Base-by-base conservation (phyloP, 23 tunicate species). In the Ascidia mentula region DNA sequence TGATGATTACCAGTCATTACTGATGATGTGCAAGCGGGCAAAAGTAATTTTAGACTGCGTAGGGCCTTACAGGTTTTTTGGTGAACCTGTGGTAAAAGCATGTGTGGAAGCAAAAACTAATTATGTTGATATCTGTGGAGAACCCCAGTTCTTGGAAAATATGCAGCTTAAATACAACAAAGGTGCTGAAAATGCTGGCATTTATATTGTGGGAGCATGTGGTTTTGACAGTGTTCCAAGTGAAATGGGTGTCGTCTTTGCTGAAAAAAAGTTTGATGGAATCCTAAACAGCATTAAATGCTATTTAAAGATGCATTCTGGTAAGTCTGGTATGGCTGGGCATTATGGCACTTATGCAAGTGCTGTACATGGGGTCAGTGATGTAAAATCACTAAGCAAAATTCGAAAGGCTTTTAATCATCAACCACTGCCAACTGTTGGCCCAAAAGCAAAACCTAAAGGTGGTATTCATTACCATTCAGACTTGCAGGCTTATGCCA, bases 211-310 rank as follows among this genome's bases (percentile, higher is more conserved):
- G 59, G 84, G 87, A 6, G 99, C 96, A 6, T 95, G 99, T 87
- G 99, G 99, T 24, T 95, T 95, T 72, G 99, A 95, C 59, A 75
- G 89, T 61, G 76, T 95, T 20, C 99, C 99, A 61, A 86, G 89
- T 86, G 99, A 95, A 12, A 37, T 95, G 37, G 99, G 99, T 32
- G 86, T 86, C 22, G 60, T 75, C 22, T 95, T 34, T 60, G 81
- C 86, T 2, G 74, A 86, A 78, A 74, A 80, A 33, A 69, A 82
- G 33, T 89, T 89, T 70, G 40, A 69, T 31, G 99, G 96, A 26
- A 83, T 82, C 46, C 72, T 95, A 33, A 73, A 77, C 34, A 32
- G 94, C 6, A 71, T 89, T n/a, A 82, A 86, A 59, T 86, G 78
- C 31, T 90, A 89, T 77, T 70, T 95, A 22, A 32, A 74, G 6